These are phyloP conservation scores for Morpho deidamia DNA, from an alignment of 2,888 invertebrate genomes.

Conservation along the genomic window DNA sequence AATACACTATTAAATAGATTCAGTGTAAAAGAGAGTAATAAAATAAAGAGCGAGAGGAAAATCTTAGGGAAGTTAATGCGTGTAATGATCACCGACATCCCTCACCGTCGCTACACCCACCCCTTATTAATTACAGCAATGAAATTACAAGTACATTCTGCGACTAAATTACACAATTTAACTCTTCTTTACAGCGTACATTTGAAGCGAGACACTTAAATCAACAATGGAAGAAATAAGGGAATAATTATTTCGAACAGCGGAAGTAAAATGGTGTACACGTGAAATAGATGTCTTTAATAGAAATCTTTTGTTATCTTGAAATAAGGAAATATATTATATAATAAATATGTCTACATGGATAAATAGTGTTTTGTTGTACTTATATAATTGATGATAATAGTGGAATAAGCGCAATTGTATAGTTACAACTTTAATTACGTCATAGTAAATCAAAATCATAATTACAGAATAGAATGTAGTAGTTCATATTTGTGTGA, in stretches of 20 bases:
- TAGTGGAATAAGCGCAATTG: no score
- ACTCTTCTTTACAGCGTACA: constrained; percentile 10
- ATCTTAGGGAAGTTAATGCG: constrained; percentile 55
- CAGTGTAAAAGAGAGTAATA: neutral
- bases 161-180: constrained; percentile 38
- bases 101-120: constrained; percentile 52
- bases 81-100: constrained; percentile 67
- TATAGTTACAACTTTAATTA: no score
- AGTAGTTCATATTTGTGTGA: no score
- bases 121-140: constrained; percentile 59
- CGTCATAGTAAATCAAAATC: no score
- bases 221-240: constrained; percentile 8
- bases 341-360: no score
- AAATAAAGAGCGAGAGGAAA: constrained; percentile 26
- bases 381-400: no score
- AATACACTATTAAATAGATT: neutral
- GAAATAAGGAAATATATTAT: neutral
- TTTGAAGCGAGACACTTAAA: constrained; percentile 7
- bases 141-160: constrained; percentile 51
- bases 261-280: neutral
- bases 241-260: constrained; percentile 3
- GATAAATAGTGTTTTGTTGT: no score
- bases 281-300: neutral
- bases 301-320: neutral
- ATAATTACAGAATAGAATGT: no score